Evolutionary conservation across 2,113 vertebrate species (phyloP), one percentile per base, ranked within the genome.

Genomic region (Cephalopholis sonnerati): DNA sequence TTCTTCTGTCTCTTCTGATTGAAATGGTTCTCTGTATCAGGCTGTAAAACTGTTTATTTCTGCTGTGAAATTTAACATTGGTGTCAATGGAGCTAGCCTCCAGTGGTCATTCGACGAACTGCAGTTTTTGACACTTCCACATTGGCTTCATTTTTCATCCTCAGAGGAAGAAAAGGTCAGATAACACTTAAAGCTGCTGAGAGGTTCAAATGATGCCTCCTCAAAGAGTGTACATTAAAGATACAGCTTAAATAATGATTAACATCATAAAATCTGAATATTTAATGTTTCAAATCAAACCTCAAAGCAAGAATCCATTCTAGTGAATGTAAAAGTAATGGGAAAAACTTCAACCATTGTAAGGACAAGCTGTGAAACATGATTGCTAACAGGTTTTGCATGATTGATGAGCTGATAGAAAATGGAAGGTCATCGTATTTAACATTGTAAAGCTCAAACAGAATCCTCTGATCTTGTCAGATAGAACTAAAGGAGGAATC

Each of bases 331-430:
- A 3, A 12, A 57, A 68, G 4, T 18, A 3, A n/a, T 15, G 25
- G 12, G 18, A 9, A 46, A 29, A 13, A 29, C 57, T 53, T 25
- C 4, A 53, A n/a, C 46, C 18, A 3, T 16, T 11, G 1, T 22
- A 5, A 54, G 48, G 46, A 55, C 20, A n/a, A 32, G 77, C 57
- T 3, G 32, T 44, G 48, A 7, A 63, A 63, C 22, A 9, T 62
- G 51, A 64, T 54, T 10, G 12, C 59, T 24, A 50, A 57, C 54
- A 53, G 44, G 48, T 62, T 73, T 55, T 62, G 2, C 54, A 44
- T 87, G 76, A 75, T 75, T 7, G 46, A 61, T 62, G 68, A 74
- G 72, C 85, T 48, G 25, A 82, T 54, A 12, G 48, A 63, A 41
- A 24, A 69, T 25, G 71, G 61, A 72, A 48, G 24, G 41, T 69